Percentiles rank a stretch among this genome's conserved stretches.
phyloP scores from a whole-genome alignment of 1,140 invertebrate species.

The Metopolophium dirhodum region DNA sequence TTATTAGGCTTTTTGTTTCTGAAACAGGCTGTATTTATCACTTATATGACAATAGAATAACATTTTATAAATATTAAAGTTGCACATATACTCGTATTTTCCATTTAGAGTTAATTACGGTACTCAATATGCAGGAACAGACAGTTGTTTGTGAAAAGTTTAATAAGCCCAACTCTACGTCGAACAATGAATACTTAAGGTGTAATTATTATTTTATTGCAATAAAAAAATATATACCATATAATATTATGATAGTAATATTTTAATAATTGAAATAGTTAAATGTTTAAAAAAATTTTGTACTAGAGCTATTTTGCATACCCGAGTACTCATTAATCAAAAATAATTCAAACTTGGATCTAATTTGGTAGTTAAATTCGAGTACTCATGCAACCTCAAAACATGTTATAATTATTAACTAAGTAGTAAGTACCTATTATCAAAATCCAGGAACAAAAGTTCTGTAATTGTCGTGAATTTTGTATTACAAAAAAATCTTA shows the following conservation, averaged over 20 bases:
- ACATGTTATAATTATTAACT: not conserved
- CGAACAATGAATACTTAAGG: not conserved
- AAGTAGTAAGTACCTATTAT: not conserved
- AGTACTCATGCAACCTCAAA: not conserved
- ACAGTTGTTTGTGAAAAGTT: not conserved
- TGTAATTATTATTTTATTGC: not conserved
- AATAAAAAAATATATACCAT: constrained; percentile 7
- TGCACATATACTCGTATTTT: not conserved
- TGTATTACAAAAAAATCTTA: not conserved
- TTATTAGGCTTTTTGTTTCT: not conserved
- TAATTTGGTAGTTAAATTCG: not conserved
- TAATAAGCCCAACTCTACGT: not conserved
- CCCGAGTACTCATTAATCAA: not conserved
- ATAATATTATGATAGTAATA: not conserved
- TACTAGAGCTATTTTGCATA: not conserved
- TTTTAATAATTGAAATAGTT: constrained; percentile 7
- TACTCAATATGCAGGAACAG: not conserved
- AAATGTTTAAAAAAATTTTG: not conserved
- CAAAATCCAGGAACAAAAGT: not conserved
- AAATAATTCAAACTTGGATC: not conserved
- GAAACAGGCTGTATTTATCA: constrained; percentile 6
- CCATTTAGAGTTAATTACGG: not conserved
- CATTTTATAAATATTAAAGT: not conserved
- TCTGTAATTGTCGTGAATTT: not conserved
- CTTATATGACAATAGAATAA: not conserved